A percentile compares a stretch with the other conserved stretches of the same genome.
These are phyloP conservation scores for Tetranychus piercei DNA, from an alignment of 2,888 invertebrate genomes.

Conservation along the genomic window DNA sequence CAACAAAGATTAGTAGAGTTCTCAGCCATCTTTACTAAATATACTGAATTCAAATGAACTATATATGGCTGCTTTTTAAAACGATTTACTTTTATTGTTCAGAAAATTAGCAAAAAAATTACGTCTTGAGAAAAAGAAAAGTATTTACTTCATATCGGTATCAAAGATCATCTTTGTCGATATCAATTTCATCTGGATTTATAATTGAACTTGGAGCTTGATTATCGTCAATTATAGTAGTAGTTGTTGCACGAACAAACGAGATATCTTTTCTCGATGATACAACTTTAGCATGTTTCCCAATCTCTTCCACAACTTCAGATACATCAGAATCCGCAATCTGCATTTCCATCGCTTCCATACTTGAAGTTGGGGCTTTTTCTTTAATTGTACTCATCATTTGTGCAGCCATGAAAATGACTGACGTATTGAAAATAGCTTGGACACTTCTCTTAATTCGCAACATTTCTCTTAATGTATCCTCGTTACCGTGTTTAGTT, in stretches of 20 bases:
- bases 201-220: conserved; percentile 18
- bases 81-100: too few relatives aligned
- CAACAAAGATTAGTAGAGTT: conserved; percentile 96
- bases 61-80: too few relatives aligned
- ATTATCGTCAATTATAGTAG: background rate
- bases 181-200: conserved; percentile 30
- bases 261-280: background rate
- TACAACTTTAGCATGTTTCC: background rate
- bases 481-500: conserved; percentile 94
- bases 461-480: conserved; percentile 96
- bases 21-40: conserved; percentile 65
- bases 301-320: background rate
- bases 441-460: conserved; percentile 91
- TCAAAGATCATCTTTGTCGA: conserved; percentile 24
- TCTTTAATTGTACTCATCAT: conserved; percentile 53
- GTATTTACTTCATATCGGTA: too few relatives aligned
- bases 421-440: conserved; percentile 53
- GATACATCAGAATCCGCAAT: background rate
- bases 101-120: too few relatives aligned
- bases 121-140: too few relatives aligned
- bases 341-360: conserved; percentile 60
- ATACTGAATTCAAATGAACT: conserved; percentile 49
- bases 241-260: background rate
- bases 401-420: conserved; percentile 96
- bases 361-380: conserved; percentile 51